phyloP scores from a whole-genome alignment of 2,888 invertebrate species.

The Leucozona laternaria region DNA sequence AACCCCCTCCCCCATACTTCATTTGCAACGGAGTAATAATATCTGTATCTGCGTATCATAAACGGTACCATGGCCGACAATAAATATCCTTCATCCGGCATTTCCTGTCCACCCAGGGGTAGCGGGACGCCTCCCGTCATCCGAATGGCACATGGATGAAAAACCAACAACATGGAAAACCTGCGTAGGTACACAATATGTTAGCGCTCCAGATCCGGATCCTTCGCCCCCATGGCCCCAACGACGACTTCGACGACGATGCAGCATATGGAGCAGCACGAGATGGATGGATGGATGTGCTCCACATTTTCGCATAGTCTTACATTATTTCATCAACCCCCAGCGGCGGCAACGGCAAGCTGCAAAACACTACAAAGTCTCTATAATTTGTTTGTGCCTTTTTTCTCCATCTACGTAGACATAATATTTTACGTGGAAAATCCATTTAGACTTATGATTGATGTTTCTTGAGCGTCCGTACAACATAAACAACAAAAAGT shows the following conservation, averaged over 20 bases:
- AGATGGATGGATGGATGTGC: conserved; percentile 67
- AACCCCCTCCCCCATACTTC: conserved; percentile 11
- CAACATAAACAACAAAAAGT: conserved; percentile 34
- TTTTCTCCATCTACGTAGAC: conserved; percentile 43
- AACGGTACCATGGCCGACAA: conserved; percentile 70
- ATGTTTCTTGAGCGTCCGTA: conserved; percentile 73
- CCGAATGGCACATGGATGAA: conserved; percentile 25
- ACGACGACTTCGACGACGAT: neutral
- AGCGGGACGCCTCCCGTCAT: neutral
- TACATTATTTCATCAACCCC: conserved; percentile 71
- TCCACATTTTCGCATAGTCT: conserved; percentile 71
- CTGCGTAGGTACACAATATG: conserved; percentile 55
- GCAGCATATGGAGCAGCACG: conserved; percentile 54
- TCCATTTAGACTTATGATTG: conserved; percentile 78
- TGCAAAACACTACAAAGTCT: conserved; percentile 66
- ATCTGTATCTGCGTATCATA: conserved; percentile 67
- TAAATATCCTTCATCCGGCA: conserved; percentile 65
- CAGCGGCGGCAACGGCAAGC: conserved; percentile 17
- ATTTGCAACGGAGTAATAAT: conserved; percentile 43
- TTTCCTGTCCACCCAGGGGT: conserved; percentile 40
- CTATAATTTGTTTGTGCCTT: conserved; percentile 37
- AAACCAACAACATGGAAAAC: conserved; percentile 39
- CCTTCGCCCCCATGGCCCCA: conserved; percentile 38
- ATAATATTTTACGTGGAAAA: conserved; percentile 77
- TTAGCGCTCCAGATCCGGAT: conserved; percentile 52